Conservation (phyloP, 2,113 vertebrate species). For the Agapornis roseicollis region DNA sequence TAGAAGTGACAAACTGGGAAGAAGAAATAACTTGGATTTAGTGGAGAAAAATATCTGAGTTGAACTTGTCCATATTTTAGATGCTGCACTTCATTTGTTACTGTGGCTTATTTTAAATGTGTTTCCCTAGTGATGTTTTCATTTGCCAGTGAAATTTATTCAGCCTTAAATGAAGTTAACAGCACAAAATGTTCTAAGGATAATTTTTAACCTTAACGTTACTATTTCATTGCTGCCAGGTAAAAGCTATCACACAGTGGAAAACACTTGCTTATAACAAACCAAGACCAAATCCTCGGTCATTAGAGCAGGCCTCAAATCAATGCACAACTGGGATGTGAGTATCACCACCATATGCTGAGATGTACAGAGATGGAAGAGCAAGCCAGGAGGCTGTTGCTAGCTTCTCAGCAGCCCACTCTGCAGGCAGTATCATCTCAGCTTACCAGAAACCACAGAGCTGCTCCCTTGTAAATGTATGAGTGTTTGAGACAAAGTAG, state of each 20-base stretch:
- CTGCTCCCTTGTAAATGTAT: background rate
- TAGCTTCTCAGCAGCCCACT: background rate
- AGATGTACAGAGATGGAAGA: accelerated
- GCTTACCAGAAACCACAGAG: background rate
- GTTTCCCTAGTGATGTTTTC: background rate
- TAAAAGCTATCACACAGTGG: background rate
- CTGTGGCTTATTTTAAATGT: background rate
- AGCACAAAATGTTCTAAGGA: background rate
- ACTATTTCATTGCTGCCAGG: background rate
- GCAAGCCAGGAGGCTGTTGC: background rate
- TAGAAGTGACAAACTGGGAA: background rate
- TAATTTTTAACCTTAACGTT: background rate
- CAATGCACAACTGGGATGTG: background rate
- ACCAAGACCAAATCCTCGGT: background rate
- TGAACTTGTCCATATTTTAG: background rate
- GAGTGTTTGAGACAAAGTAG: background rate
- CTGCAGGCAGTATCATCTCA: background rate
- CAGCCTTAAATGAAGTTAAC: background rate
- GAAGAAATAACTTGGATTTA: background rate
- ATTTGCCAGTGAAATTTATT: background rate
- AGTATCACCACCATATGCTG: background rate
- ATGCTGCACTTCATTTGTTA: background rate
- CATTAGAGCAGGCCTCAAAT: background rate
- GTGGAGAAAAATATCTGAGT: background rate
- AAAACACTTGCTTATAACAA: background rate